Percentiles rank a stretch among this genome's conserved stretches.
Conservation (phyloP, 2,113 vertebrate species). For the Echinops telfairi region DNA sequence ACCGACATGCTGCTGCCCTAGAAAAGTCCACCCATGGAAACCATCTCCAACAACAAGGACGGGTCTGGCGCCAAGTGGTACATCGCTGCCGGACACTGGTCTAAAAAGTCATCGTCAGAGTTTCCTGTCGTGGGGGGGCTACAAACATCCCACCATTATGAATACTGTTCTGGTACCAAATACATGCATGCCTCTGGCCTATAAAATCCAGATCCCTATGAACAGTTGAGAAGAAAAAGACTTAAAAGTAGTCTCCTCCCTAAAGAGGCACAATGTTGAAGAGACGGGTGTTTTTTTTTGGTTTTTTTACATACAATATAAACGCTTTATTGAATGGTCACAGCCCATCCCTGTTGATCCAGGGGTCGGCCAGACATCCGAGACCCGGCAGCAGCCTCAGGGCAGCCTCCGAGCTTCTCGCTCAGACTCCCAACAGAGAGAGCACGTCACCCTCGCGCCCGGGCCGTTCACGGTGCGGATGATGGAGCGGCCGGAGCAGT, state of each 20-base stretch:
- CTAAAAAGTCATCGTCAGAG: neutral
- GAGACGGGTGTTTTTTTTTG: neutral
- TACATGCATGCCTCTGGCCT: neutral
- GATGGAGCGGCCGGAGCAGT: too few relatives aligned
- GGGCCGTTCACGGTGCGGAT: too few relatives aligned
- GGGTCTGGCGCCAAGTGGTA: neutral
- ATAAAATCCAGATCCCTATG: neutral
- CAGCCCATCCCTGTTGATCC: too few relatives aligned
- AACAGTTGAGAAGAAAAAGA: slow-evolving; percentile 17
- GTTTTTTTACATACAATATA: too few relatives aligned
- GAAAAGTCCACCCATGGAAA: neutral
- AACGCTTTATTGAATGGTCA: too few relatives aligned
- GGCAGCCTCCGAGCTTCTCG: too few relatives aligned
- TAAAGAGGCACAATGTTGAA: neutral
- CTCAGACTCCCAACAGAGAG: too few relatives aligned
- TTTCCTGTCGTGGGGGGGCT: too few relatives aligned
- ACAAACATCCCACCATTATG: neutral
- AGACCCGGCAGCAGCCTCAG: too few relatives aligned
- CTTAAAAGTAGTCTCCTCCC: slow-evolving; percentile 11
- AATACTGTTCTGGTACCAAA: neutral
- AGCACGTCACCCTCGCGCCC: too few relatives aligned
- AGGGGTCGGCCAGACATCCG: too few relatives aligned
- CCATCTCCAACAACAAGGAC: neutral
- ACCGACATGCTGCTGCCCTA: neutral
- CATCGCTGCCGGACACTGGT: neutral